Evolutionary conservation across 2,113 vertebrate species (phyloP), one percentile per base, ranked within the genome.

Genomic region (Cryptotis parvus): DNA sequence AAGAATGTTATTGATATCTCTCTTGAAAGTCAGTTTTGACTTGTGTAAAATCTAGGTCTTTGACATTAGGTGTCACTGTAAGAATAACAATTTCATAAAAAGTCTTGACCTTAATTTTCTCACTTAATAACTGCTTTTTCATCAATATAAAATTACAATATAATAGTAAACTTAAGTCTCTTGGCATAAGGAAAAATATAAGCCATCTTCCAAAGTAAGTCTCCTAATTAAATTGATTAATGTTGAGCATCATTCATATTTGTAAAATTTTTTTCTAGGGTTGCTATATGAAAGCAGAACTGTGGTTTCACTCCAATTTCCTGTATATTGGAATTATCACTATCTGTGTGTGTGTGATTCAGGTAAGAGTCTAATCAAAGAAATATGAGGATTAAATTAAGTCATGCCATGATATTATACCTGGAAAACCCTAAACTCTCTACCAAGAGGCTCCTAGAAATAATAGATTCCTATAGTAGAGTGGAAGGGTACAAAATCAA

Each of bases 231-330:
- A 75, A 9, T 58, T 73, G 22, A 78, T 52, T 85, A 66, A 65
- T 74, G 43, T 0, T 75, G 20, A 27, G 4, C 43, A 55, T 85
- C 20, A 84, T 91, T 76, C 88, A 22, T 74, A 76, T 14, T 37
- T 95, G 9, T 86, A 63, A n/a, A 49, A 94, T 92, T 95, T 90
- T 45, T 63, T 72, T 77, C 26, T 87, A 97, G 97, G 97, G 97
- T 73, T 97, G 97, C 68, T 93, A 94, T 18, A 27, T 3, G 1
- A 87, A 93, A 92, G 87, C 89, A 37, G 69, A 83, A 84, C 1
- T 0, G 6, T 97, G 97, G 97, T 97, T 97, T 94, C 91, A 97
- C 1, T 94, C 95, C 66, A 97, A 97, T 86, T 97, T 97, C 69
- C 70, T 97, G 35, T 97, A 97, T 92, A 95, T 97, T 9, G 97